Conservation (phyloP, 1,140 invertebrate species). For the Trichoplusia ni region DNA sequence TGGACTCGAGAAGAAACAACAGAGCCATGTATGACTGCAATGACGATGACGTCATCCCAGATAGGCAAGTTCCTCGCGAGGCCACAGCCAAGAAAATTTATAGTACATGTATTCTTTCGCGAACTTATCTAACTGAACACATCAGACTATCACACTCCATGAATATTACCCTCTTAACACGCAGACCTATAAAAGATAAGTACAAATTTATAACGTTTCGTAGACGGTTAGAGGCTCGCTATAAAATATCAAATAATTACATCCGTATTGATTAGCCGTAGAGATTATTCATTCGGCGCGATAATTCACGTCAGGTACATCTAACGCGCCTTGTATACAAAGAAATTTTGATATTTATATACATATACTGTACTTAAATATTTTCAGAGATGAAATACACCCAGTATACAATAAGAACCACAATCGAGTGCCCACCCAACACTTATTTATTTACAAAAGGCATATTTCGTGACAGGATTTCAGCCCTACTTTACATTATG, state of each 20-base stretch:
- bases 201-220: not conserved
- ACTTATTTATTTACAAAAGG: slow-evolving; percentile 16
- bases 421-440: not conserved
- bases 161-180: slow-evolving; percentile 12
- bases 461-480: not conserved
- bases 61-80: not conserved
- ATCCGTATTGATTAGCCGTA: slow-evolving; percentile 14
- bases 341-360: slow-evolving; percentile 1
- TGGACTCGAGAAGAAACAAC: not conserved
- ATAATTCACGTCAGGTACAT: slow-evolving; percentile 5
- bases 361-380: not conserved
- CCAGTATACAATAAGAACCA: slow-evolving; percentile 8
- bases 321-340: slow-evolving; percentile 4
- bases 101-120: slow-evolving; percentile 19
- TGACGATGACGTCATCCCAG: not conserved
- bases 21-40: not conserved
- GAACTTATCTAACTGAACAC: slow-evolving; percentile 28
- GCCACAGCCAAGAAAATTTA: slow-evolving; percentile 4
- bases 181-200: slow-evolving; percentile 22
- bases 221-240: not conserved
- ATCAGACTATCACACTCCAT: slow-evolving; percentile 4
- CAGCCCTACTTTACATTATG: not conserved
- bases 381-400: not conserved
- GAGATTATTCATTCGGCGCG: not conserved
- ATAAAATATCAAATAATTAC: slow-evolving; percentile 1